A percentile compares a stretch with the other conserved stretches of the same genome.
These are phyloP conservation scores for Orchestia grillus DNA, from an alignment of 1,140 invertebrate species.

Conservation along the genomic window DNA sequence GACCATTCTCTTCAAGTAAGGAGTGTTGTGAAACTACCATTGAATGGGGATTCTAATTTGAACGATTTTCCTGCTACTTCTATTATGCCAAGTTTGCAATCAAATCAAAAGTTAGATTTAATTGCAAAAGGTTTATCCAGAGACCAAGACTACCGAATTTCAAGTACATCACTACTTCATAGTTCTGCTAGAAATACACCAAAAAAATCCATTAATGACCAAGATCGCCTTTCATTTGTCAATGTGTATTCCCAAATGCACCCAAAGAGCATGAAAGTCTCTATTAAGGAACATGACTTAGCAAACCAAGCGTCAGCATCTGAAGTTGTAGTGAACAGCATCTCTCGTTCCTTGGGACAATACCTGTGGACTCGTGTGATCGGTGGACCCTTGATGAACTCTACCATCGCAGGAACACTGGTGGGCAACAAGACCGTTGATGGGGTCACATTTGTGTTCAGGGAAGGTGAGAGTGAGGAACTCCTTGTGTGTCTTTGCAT, in stretches of 20 bases:
- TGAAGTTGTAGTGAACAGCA: neutral
- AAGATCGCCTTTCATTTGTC: too few relatives aligned
- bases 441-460: neutral
- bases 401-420: neutral
- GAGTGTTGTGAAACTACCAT: neutral
- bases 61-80: neutral
- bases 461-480: neutral
- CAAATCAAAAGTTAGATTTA: neutral
- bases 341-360: neutral
- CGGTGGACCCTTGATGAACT: neutral
- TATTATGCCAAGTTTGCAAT: neutral
- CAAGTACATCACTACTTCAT: too few relatives aligned
- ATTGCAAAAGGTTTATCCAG: neutral
- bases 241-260: too few relatives aligned
- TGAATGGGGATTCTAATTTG: neutral
- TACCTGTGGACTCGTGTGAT: constrained; percentile 19
- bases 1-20: neutral
- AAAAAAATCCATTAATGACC: too few relatives aligned
- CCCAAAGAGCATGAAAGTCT: too few relatives aligned
- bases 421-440: neutral
- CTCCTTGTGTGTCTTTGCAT: neutral
- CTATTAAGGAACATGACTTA: neutral
- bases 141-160: neutral
- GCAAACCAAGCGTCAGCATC: neutral
- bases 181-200: too few relatives aligned